A percentile compares a stretch with the other conserved stretches of the same genome.
Conservation (phyloP, 2,888 invertebrate genomes). For the Napeogenes sylphis region DNA sequence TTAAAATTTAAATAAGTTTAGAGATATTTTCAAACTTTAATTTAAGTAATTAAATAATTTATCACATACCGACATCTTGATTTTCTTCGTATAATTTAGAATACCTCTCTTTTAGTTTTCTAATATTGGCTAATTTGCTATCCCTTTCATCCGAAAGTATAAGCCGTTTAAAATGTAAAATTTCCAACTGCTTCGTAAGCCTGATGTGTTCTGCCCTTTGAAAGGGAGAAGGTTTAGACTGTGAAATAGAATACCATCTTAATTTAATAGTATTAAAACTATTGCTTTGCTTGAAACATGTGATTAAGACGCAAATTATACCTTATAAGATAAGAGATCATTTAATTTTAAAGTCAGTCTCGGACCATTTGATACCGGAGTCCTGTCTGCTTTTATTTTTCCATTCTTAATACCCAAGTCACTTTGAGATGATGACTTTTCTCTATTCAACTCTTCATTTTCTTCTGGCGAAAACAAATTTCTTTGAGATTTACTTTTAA, state of each 20-base stretch:
- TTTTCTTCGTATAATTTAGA: slow-evolving; percentile 81
- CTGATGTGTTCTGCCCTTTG: slow-evolving; percentile 80
- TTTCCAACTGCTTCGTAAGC: slow-evolving; percentile 83
- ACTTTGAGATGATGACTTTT: slow-evolving; percentile 48
- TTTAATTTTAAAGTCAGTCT: slow-evolving; percentile 65
- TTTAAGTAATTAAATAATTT: neutral
- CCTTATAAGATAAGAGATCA: slow-evolving; percentile 72
- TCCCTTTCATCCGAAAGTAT: slow-evolving; percentile 84
- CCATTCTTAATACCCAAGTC: slow-evolving; percentile 56
- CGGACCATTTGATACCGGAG: slow-evolving; percentile 57
- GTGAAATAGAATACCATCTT: slow-evolving; percentile 32
- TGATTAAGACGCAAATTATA: slow-evolving; percentile 26
- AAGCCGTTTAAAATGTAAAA: slow-evolving; percentile 82
- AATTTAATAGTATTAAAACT: neutral
- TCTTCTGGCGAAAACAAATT: slow-evolving; percentile 62
- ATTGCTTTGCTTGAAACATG: neutral
- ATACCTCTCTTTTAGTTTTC: slow-evolving; percentile 81
- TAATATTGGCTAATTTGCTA: slow-evolving; percentile 79
- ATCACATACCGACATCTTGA: slow-evolving; percentile 79
- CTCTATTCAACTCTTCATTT: slow-evolving; percentile 40
- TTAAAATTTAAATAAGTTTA: no score
- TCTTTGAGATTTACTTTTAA: slow-evolving; percentile 55
- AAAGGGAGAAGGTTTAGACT: slow-evolving; percentile 80
- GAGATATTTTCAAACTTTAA: no score
- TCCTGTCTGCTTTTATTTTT: slow-evolving; percentile 54